Conservation (phyloP, 2,888 invertebrate genomes). For the Pristionchus entomophagus region DNA sequence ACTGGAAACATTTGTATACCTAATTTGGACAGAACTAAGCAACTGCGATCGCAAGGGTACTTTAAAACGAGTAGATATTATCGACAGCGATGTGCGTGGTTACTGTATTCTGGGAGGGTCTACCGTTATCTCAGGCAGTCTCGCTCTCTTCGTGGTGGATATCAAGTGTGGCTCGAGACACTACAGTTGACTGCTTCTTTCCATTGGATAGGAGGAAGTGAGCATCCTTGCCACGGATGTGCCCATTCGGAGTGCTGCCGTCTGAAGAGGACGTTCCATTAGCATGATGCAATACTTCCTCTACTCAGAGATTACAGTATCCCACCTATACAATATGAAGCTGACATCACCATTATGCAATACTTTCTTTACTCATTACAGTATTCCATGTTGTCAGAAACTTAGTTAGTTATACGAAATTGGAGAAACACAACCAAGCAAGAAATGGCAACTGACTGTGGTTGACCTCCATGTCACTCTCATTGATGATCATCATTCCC, state of each 20-base stretch:
- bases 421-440: neutral
- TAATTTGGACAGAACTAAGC: too few species aligned
- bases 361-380: too few species aligned
- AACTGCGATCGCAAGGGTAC: neutral
- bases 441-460: constrained; percentile 12
- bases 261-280: constrained; percentile 10
- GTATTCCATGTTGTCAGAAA: too few species aligned
- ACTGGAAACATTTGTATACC: neutral
- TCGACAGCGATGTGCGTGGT: too few species aligned
- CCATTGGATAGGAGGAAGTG: neutral
- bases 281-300: too few species aligned
- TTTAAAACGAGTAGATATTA: too few species aligned
- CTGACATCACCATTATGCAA: too few species aligned
- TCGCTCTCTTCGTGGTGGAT: constrained; percentile 33
- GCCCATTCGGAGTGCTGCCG: neutral
- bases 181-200: neutral
- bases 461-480: constrained; percentile 35
- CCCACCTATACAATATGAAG: too few species aligned
- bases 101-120: neutral
- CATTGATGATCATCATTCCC: constrained; percentile 47
- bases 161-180: neutral
- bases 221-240: neutral
- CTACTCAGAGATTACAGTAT: too few species aligned
- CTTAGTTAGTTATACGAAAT: too few species aligned
- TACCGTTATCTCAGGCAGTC: neutral